These are phyloP conservation scores for Salarias fasciatus DNA, from an alignment of 2,797 vertebrate species.

Conservation along the genomic window DNA sequence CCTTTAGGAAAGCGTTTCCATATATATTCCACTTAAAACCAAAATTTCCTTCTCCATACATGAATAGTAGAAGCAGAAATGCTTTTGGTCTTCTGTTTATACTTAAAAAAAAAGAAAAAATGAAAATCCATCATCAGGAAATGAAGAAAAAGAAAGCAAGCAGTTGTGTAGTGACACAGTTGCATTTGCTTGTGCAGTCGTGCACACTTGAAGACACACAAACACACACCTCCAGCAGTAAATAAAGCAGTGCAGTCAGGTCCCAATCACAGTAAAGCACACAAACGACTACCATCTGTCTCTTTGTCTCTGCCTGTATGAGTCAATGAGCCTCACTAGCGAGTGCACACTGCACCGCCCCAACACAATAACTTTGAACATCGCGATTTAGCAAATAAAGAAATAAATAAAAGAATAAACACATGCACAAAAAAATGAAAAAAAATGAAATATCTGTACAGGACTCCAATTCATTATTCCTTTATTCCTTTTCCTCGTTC, in stretches of 20 bases:
- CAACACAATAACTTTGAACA: constrained; percentile 62
- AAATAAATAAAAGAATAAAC: too few relatives aligned
- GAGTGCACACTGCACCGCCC: constrained; percentile 63
- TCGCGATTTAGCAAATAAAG: constrained; percentile 26
- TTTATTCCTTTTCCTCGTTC: constrained; percentile 30
- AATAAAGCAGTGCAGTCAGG: constrained; percentile 69
- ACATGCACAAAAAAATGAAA: constrained; percentile 33
- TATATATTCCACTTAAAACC: constrained; percentile 3
- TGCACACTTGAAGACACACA: constrained; percentile 40
- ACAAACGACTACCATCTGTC: constrained; percentile 71
- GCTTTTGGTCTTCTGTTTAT: constrained; percentile 47
- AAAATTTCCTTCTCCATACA: background rate
- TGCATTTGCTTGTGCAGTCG: constrained; percentile 46
- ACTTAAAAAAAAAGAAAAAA: too few relatives aligned
- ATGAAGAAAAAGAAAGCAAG: constrained; percentile 16
- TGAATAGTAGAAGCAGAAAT: constrained; percentile 19
- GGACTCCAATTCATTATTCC: constrained; percentile 52
- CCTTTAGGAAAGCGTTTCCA: background rate
- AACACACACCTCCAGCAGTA: constrained; percentile 54
- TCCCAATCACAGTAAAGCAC: constrained; percentile 74
- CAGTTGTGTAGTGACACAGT: constrained; percentile 40
- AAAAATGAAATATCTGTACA: constrained; percentile 56
- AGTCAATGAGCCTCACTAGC: constrained; percentile 67
- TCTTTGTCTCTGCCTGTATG: constrained; percentile 63
- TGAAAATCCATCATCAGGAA: constrained; percentile 53